Conservation (phyloP, 2,888 invertebrate species). For the Drosophila meridionalis region DNA sequence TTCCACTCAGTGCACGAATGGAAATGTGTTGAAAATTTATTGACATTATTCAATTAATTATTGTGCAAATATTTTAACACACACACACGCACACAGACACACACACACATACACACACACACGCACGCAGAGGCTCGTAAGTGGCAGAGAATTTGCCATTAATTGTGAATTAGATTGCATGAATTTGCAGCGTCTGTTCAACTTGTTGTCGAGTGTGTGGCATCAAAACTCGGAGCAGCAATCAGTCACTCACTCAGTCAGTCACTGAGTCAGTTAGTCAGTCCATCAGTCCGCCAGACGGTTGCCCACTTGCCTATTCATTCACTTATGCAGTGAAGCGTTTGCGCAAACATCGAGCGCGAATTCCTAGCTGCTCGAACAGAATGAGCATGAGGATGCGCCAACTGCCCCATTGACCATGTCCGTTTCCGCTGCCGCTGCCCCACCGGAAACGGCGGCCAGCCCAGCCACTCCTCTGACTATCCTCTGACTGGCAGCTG, state of each 20-base stretch:
- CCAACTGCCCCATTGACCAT: conserved; percentile 58
- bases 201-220: conserved; percentile 36
- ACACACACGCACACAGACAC: conserved; percentile 39
- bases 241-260: conserved; percentile 38
- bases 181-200: conserved; percentile 63
- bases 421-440: conserved; percentile 61
- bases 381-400: conserved; percentile 40
- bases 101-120: conserved; percentile 44
- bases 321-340: conserved; percentile 70
- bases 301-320: conserved; percentile 48
- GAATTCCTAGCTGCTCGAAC: conserved; percentile 16
- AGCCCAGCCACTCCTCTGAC: conserved; percentile 10
- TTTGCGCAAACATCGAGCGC: conserved; percentile 57
- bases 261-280: conserved; percentile 35
- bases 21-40: conserved; percentile 83
- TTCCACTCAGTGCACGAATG: conserved; percentile 58
- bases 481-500: background rate
- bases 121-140: conserved; percentile 56
- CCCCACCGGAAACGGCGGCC: conserved; percentile 56
- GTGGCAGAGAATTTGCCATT: conserved; percentile 80
- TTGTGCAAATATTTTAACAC: conserved; percentile 82
- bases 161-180: conserved; percentile 83
- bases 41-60: conserved; percentile 85
- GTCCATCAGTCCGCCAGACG: conserved; percentile 32
- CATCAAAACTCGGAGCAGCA: conserved; percentile 27